Evolutionary conservation across 1,140 invertebrate species (phyloP).

Genomic region (Lasaia peninsularis): DNA sequence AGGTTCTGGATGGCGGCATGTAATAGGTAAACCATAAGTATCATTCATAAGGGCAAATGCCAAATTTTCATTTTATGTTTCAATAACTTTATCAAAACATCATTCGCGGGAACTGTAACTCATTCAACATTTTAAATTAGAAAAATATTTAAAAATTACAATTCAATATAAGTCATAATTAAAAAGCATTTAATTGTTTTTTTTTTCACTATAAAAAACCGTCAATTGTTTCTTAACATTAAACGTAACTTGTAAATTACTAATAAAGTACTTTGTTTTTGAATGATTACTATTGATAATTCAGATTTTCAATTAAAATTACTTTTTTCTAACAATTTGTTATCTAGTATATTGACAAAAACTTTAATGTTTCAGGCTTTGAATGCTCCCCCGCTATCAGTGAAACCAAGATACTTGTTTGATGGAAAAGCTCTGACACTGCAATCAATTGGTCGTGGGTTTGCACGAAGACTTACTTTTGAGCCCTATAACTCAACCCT

Average conservation of each 20-base stretch:
- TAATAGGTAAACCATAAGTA: slow-evolving; percentile 76
- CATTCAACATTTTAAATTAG: not conserved
- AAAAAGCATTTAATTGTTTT: no score
- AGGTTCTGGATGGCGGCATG: slow-evolving; percentile 69
- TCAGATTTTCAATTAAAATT: not conserved
- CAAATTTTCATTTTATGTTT: slow-evolving; percentile 39
- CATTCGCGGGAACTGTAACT: slow-evolving; percentile 6
- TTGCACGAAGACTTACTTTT: slow-evolving; percentile 86
- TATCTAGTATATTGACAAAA: slow-evolving; percentile 31
- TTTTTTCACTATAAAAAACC: no score
- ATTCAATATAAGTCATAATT: no score
- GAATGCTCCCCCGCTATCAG: slow-evolving; percentile 56
- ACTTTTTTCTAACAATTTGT: slow-evolving; percentile 6
- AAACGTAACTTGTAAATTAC: not conserved
- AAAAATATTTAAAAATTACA: no score
- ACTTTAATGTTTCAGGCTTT: slow-evolving; percentile 63
- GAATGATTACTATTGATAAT: no score
- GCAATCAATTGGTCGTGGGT: slow-evolving; percentile 84
- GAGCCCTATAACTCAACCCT: slow-evolving; percentile 79
- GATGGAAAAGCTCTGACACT: slow-evolving; percentile 81
- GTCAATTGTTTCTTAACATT: not conserved
- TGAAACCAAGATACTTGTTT: slow-evolving; percentile 78
- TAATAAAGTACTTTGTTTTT: not conserved
- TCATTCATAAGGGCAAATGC: slow-evolving; percentile 72
- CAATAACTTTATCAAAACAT: not conserved